A percentile compares a stretch with the other conserved stretches of the same genome.
Conservation (phyloP, 2,113 vertebrate species). For the Psilopsiagon aurifrons region DNA sequence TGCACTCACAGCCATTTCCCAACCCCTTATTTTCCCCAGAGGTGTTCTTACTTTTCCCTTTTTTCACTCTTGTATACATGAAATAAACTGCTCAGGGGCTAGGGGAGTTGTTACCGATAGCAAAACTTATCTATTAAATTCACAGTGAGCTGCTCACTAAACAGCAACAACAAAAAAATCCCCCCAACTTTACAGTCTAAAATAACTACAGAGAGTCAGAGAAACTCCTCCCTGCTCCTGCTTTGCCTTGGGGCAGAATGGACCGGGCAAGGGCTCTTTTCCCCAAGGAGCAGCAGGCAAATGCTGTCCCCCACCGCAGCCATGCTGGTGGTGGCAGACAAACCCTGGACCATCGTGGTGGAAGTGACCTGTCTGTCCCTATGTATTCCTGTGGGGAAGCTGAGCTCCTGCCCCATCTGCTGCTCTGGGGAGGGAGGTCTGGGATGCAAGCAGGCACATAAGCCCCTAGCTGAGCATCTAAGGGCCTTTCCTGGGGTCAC, state of each 20-base stretch:
- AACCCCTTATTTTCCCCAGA: constrained; percentile 62
- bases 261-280: not conserved
- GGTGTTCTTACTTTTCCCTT: constrained; percentile 49
- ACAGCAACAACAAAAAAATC: not conserved
- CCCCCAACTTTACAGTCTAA: not conserved
- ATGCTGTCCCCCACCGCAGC: not conserved
- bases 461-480: not conserved
- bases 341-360: not conserved
- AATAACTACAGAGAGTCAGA: not conserved
- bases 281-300: not conserved
- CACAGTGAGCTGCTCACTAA: constrained; percentile 19
- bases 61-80: not conserved
- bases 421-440: not conserved
- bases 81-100: constrained; percentile 49
- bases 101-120: constrained; percentile 22
- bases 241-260: not conserved
- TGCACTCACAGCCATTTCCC: constrained; percentile 43
- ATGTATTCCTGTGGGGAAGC: not conserved
- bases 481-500: not conserved
- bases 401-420: not conserved
- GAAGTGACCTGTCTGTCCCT: not conserved
- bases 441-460: fast-evolving
- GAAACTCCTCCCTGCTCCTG: not conserved
- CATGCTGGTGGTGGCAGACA: not conserved
- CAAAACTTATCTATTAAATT: constrained; percentile 48